A percentile compares a stretch with the other conserved stretches of the same genome.
Evolutionary conservation across 2,113 vertebrate genomes (phyloP).

Genomic region (Taurulus bubalis): DNA sequence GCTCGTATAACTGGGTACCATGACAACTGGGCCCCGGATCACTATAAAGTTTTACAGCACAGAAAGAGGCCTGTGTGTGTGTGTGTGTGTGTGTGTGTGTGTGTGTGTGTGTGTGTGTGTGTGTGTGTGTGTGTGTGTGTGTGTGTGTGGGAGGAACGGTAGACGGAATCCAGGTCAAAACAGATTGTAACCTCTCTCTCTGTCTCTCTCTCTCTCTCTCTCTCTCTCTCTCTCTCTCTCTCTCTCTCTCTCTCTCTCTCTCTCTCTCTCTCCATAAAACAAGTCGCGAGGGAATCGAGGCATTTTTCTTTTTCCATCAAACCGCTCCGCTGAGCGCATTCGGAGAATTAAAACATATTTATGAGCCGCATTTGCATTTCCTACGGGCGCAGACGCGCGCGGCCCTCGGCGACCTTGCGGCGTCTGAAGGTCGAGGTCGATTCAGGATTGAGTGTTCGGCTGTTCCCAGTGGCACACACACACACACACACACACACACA

Average conservation of each 20-base stretch:
- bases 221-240: neutral
- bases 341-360: constrained; percentile 61
- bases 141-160: too few relatives aligned
- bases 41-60: constrained; percentile 81
- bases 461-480: neutral
- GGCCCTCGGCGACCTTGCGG: constrained; percentile 39
- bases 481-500: too few relatives aligned
- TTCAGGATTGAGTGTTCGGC: constrained; percentile 9
- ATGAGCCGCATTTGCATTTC: constrained; percentile 60
- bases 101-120: neutral
- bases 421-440: constrained; percentile 42
- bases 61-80: constrained; percentile 43
- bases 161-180: constrained; percentile 41
- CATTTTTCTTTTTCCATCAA: constrained; percentile 39
- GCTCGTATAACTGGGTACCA: constrained; percentile 81
- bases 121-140: neutral
- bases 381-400: constrained; percentile 5
- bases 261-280: constrained; percentile 37
- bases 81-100: constrained; percentile 10
- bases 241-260: too few relatives aligned
- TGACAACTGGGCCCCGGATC: constrained; percentile 79
- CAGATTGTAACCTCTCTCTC: constrained; percentile 25
- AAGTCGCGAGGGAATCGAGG: constrained; percentile 34
- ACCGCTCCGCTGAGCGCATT: constrained; percentile 51
- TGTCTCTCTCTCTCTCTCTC: too few relatives aligned